Percentiles rank a stretch among this genome's conserved stretches.
Evolutionary conservation across 2,113 vertebrate species (phyloP).

Genomic region (Pseudonaja textilis): DNA sequence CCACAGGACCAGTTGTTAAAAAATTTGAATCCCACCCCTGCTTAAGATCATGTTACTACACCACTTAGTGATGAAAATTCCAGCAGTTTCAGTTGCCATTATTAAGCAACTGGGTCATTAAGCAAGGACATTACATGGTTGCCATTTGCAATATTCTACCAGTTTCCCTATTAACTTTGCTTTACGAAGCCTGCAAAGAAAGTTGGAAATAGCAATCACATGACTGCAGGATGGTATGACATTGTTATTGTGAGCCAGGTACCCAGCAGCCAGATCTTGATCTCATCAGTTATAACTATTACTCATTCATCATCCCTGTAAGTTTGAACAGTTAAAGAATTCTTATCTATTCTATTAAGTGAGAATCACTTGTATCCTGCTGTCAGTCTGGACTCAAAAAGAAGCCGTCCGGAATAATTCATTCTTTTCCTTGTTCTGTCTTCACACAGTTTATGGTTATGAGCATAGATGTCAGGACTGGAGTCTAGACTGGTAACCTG

Average conservation of each 20-base stretch:
- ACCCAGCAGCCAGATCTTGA: background rate
- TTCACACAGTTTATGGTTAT: background rate
- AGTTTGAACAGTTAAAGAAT: background rate
- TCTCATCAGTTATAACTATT: background rate
- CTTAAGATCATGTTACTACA: background rate
- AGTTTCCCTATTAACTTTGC: background rate
- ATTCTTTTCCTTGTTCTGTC: background rate
- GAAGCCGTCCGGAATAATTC: background rate
- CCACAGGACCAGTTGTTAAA: too few species aligned
- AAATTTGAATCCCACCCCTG: too few species aligned
- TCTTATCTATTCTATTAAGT: background rate
- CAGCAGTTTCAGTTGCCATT: background rate
- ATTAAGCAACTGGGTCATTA: background rate
- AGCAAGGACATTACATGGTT: background rate
- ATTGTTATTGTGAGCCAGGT: background rate
- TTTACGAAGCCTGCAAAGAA: background rate
- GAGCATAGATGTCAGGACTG: background rate
- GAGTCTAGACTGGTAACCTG: background rate
- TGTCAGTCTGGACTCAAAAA: background rate
- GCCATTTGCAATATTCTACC: background rate
- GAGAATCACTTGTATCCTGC: background rate
- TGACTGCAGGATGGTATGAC: background rate
- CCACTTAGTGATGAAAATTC: background rate
- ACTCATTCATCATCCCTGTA: background rate
- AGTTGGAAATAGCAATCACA: background rate